These are phyloP conservation scores for Notarius lentiginosus DNA, from an alignment of 2,113 vertebrate species.

Conservation along the genomic window DNA sequence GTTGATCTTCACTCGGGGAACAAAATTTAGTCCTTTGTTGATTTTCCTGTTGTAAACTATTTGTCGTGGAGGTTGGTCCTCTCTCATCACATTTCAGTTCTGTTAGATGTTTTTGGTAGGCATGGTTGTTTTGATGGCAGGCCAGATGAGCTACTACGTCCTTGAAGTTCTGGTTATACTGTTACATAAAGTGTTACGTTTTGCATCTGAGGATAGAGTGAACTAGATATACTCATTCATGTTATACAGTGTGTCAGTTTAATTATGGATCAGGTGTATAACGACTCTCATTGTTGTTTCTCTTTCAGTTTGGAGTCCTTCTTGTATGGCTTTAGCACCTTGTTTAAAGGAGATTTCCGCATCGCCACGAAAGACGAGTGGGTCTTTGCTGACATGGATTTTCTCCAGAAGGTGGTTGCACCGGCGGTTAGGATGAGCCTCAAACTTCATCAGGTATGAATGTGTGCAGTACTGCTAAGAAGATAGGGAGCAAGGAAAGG, in stretches of 20 bases:
- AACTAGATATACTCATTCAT: not conserved
- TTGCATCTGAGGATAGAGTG: not conserved
- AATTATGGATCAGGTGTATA: not conserved
- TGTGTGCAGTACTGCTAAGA: not conserved
- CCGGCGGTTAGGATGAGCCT: constrained; percentile 95
- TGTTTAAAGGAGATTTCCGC: constrained; percentile 97
- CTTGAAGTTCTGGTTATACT: not conserved
- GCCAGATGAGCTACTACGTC: too few species aligned
- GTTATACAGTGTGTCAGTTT: not conserved
- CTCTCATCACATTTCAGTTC: too few species aligned
- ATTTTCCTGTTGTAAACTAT: too few species aligned
- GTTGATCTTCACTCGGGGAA: too few species aligned
- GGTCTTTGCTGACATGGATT: constrained; percentile 95
- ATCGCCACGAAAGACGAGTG: constrained; percentile 91
- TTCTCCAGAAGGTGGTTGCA: constrained; percentile 91
- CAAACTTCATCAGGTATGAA: constrained; percentile 91
- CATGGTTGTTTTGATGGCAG: too few species aligned
- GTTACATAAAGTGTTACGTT: not conserved
- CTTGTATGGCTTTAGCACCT: constrained; percentile 88
- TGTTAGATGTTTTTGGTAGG: too few species aligned
- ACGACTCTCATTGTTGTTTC: not conserved
- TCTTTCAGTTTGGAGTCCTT: constrained; percentile 89
- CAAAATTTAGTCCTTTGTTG: too few species aligned
- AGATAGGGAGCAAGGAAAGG: not conserved
- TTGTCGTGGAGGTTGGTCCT: too few species aligned